Evolutionary conservation across 2,888 invertebrate species (phyloP), one percentile per base, ranked within the genome.

Genomic region (Dinocampus coccinellae): DNA sequence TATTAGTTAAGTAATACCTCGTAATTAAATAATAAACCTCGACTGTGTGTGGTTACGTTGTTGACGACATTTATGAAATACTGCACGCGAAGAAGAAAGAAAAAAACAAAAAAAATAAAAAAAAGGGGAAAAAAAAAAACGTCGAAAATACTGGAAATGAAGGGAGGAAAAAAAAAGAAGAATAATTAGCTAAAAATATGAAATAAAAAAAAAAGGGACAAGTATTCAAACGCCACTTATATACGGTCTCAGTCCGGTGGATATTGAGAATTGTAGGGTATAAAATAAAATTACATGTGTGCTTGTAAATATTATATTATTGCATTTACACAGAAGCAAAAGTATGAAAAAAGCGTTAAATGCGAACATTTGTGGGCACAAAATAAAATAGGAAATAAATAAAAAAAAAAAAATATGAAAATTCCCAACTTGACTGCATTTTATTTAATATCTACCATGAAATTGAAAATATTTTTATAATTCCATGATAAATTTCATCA

Each of bases 201-300:
- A 47, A 47, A 47, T n/a, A 22, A 55, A 55, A 26, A 24, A 24
- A 3, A 13, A 26, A 26, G 2, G 26, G 3, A 55, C 3, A 26
- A 24, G 55, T n/a, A 6, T 55, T 24, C 11, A 24, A 55, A 13
- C 55, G 55, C 24, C n/a, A 55, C 55, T 55, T 55, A 22, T 7
- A 55, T 26, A 26, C 24, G 55, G 55, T 55, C 24, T 22, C 55
- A 22, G 26, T 11, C 55, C 55, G 6, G 9, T 26, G 26, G 24
- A 55, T 24, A 26, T 55, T 24, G 7, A 55, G 55, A 2, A 24
- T 55, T n/a, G 26, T 55, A 26, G 11, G 20, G 26, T n/a, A 55
- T 55, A 26, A 55, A 55, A 55, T 55, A 55, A 55, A 53, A 55
- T 55, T 55, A 26, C 55, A 55, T 55, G 47, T 55, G n/a, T 11